Base-by-base conservation (phyloP, 2,113 vertebrate genomes). In the Stigmatopora nigra region DNA sequence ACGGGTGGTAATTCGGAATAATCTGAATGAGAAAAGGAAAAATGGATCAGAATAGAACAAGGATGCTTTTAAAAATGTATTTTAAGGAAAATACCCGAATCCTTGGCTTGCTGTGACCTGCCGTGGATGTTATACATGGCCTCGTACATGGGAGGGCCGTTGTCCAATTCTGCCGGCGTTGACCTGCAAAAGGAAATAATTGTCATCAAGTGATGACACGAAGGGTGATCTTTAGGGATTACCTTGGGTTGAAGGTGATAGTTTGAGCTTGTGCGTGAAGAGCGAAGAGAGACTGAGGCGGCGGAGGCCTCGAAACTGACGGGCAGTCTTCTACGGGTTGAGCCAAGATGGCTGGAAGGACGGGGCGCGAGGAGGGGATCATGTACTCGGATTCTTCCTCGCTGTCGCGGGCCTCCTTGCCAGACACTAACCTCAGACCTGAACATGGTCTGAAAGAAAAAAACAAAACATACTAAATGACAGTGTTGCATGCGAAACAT, bases 331-430 rank as follows among this genome's bases (percentile, higher is more conserved):
- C 86, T 11, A 47, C 73, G 7, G 78, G 56, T 16, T 69, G 52
- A 5, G 75, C 22, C 0, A 35, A 20, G 38, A 86, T 61, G 52
- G 87, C 83, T 56, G 89, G 88, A 62, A 93, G 83, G 48, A 91
- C 68, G 1, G 95, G 97, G 41, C 93, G 90, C 4, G 96, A 98
- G 25, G 93, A 93, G 1, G 97, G 97, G 36, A 93, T 92, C 97
- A 98, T 99, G 87, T 99, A 99, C 63, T 96, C 96, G 0, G 93
- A 91, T 72, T 98, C 96, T 64, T 96, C 95, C 7, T 93, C 92
- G 0, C 87, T 92, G 66, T 95, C 93, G 48, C 82, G 81, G 9
- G 69, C 58, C 64, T 93, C 92, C 19, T 94, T 93, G 63, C 88
- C 91, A 1, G 89, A 22, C 64, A 83, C 86, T 64, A 84, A 75